Evolutionary conservation across 2,888 invertebrate genomes (phyloP).

Genomic region (Elmis aenea): DNA sequence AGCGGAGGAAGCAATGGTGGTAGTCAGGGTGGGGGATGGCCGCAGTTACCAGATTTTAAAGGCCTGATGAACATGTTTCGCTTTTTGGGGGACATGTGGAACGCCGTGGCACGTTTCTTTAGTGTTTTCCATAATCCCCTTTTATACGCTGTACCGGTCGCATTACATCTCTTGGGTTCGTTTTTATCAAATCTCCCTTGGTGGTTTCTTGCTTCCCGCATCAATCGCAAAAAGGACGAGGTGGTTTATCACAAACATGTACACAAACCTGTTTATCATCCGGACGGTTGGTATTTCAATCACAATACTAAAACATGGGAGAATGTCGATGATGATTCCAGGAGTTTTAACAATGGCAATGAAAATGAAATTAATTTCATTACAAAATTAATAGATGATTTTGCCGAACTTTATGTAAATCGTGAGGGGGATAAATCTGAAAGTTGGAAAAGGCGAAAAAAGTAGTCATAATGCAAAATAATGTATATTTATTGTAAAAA

Average conservation of each 20-base stretch:
- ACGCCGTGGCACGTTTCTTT: constrained; percentile 26
- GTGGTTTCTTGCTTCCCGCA: constrained; percentile 52
- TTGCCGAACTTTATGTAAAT: constrained; percentile 41
- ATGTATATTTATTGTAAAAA: no score
- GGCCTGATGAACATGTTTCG: constrained; percentile 38
- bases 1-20: constrained; percentile 22
- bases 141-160: constrained; percentile 57
- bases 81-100: constrained; percentile 29
- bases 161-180: constrained; percentile 57
- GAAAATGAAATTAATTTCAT: not conserved
- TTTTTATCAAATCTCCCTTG: constrained; percentile 61
- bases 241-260: constrained; percentile 38
- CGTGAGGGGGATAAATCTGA: constrained; percentile 9
- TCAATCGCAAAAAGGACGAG: constrained; percentile 28
- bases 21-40: constrained; percentile 29
- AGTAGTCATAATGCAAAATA: no score
- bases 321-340: constrained; percentile 36
- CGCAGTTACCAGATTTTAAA: constrained; percentile 22
- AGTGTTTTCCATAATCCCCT: constrained; percentile 44
- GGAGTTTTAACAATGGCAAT: not conserved
- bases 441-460: constrained; percentile 19
- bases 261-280: constrained; percentile 44
- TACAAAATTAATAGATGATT: constrained; percentile 33
- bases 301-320: constrained; percentile 54
- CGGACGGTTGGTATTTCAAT: constrained; percentile 57